Evolutionary conservation across 2,113 vertebrate species (phyloP), one percentile per base, ranked within the genome.

Genomic region (Poecilia latipinna): DNA sequence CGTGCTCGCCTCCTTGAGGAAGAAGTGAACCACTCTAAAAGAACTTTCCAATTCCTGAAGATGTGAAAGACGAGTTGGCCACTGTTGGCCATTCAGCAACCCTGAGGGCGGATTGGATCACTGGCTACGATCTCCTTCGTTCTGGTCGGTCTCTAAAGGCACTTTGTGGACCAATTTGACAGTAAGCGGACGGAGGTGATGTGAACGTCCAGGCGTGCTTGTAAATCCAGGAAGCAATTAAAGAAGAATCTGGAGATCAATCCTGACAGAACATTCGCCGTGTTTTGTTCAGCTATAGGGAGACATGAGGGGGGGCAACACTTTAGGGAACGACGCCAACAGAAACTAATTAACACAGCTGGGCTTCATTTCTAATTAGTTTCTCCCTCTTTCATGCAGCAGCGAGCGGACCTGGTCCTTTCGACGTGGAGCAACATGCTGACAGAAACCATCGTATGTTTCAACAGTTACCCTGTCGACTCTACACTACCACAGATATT

Each of bases 331-430:
- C 28, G 29, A 29, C 17, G 61, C 13, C 62, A 33, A 31, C 62
- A 66, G 64, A 26, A 66, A 28, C 64, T 66, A 66, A 66, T 66
- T 66, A 66, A 66, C 64, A 39, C 33, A 66, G 64, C 22, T 66
- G 64, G 28, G 64, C 19, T 42, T 66, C 33, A 66, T 66, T 66
- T 66, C 64, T 42, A 39, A 66, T 66, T 66, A 66, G 64, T 42
- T 66, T n/a, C 33, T n/a, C 22, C 35, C 22, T 39, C 64, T 65
- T 65, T 66, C n/a, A n/a, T 26, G 24, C 64, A 66, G 64, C 8
- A 66, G 33, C 24, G 24, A 66, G 64, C 22, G 42, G 35, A 66
- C 24, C 64, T 66, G 64, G 64, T 67, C 4, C 13, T 67, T 44
- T 15, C 42, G 17, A 44, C 44, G 19, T 2, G 12, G 3, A 26